Evolutionary conservation across 2,888 invertebrate genomes (phyloP).

Genomic region (Andrena camellia): DNA sequence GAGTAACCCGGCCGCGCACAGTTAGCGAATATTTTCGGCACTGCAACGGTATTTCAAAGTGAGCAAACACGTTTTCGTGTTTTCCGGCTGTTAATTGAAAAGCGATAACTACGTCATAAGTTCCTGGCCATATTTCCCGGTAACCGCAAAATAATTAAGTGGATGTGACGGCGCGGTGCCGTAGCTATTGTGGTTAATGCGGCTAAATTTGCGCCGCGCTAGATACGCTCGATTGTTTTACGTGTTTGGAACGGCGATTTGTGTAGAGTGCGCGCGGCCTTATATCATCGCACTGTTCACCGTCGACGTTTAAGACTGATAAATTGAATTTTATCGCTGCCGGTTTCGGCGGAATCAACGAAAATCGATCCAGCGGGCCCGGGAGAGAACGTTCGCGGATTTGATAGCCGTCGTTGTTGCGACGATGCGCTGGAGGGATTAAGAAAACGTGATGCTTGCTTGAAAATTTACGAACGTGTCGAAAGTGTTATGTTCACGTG

Average conservation of each 20-base stretch:
- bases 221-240: neutral
- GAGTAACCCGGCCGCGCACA: constrained; percentile 5
- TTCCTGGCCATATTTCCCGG: constrained; percentile 32
- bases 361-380: neutral
- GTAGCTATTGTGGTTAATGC: constrained; percentile 43
- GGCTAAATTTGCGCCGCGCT: constrained; percentile 26
- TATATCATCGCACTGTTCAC: neutral
- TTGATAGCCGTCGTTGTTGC: neutral
- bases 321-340: neutral
- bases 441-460: constrained; percentile 59
- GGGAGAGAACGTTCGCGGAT: neutral
- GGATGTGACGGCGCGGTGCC: constrained; percentile 27
- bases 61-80: constrained; percentile 3
- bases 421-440: constrained; percentile 37
- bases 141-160: constrained; percentile 62
- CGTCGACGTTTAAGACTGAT: neutral
- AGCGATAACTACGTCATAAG: constrained; percentile 51
- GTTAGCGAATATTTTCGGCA: constrained; percentile 22
- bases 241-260: constrained; percentile 5
- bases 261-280: too few relatives aligned
- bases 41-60: neutral
- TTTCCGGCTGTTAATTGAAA: constrained; percentile 54
- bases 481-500: constrained; percentile 1
- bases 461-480: constrained; percentile 39
- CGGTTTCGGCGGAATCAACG: neutral